These are phyloP conservation scores for Hylaeus volcanicus DNA, from an alignment of 1,140 invertebrate genomes.

Conservation along the genomic window DNA sequence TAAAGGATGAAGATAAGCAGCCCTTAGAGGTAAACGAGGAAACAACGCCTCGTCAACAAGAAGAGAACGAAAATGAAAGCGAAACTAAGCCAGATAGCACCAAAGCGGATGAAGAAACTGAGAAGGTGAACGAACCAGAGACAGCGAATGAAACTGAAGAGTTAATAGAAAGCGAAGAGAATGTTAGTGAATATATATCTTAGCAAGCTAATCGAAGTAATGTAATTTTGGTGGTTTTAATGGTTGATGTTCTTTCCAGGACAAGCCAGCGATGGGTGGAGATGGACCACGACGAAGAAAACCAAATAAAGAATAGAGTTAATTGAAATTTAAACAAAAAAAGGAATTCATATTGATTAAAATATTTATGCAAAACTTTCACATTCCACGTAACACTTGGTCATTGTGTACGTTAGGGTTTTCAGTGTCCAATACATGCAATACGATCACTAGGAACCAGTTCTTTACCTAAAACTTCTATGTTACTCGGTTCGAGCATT, in stretches of 20 bases:
- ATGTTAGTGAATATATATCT: constrained; percentile 12
- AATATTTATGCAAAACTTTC: constrained; percentile 67
- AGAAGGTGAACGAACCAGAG: constrained; percentile 43
- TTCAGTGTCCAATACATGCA: constrained; percentile 54
- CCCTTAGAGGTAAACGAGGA: constrained; percentile 40
- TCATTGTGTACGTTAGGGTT: constrained; percentile 57
- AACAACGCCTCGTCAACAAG: constrained; percentile 12
- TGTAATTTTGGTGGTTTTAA: not conserved
- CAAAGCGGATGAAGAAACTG: constrained; percentile 46
- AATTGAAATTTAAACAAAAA: constrained; percentile 43
- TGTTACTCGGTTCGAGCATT: not conserved
- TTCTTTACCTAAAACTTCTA: constrained; percentile 34
- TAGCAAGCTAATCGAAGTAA: not conserved
- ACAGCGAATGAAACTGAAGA: constrained; percentile 76
- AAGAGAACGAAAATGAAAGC: constrained; percentile 37
- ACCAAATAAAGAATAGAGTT: constrained; percentile 75
- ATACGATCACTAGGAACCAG: constrained; percentile 58
- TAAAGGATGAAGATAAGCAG: constrained; percentile 72
- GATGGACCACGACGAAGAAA: constrained; percentile 79
- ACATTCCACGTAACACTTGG: constrained; percentile 69
- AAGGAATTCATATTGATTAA: constrained; percentile 46
- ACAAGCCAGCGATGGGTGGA: constrained; percentile 40
- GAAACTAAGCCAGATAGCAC: constrained; percentile 67
- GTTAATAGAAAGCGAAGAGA: constrained; percentile 69
- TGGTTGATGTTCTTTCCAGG: constrained; percentile 17